Conservation (phyloP, 2,113 vertebrate genomes). For the Dermatemys mawii region DNA sequence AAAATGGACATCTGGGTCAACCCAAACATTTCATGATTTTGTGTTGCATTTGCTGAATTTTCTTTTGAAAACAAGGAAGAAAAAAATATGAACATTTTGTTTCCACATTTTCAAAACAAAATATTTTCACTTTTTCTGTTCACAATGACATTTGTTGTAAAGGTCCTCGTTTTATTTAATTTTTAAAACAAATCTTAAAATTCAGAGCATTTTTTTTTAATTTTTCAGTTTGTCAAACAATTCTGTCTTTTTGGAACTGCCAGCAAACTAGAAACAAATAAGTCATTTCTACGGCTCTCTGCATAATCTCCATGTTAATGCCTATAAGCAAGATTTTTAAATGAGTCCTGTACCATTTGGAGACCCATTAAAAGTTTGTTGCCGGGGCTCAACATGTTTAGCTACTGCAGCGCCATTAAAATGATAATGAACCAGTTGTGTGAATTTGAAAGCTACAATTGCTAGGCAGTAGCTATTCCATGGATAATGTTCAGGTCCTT, state of each 20-base stretch:
- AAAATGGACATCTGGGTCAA: not conserved
- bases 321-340: not conserved
- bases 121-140: not conserved
- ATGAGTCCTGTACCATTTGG: constrained; percentile 37
- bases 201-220: not conserved
- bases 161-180: not conserved
- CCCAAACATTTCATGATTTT: not conserved
- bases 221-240: not conserved
- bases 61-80: not conserved
- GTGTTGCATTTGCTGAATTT: not conserved
- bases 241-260: not conserved
- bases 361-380: constrained; percentile 27
- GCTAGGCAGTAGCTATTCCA: not conserved
- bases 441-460: constrained; percentile 24
- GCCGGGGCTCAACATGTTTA: constrained; percentile 6
- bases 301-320: not conserved
- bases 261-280: not conserved
- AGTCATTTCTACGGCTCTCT: not conserved
- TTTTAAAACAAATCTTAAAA: not conserved
- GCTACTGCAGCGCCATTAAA: not conserved
- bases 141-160: not conserved
- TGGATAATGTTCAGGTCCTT: constrained; percentile 20
- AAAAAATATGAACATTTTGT: not conserved
- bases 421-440: not conserved
- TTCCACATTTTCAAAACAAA: not conserved